Base-by-base conservation (phyloP, 2,113 vertebrate genomes). In the Halichoerus grypus region DNA sequence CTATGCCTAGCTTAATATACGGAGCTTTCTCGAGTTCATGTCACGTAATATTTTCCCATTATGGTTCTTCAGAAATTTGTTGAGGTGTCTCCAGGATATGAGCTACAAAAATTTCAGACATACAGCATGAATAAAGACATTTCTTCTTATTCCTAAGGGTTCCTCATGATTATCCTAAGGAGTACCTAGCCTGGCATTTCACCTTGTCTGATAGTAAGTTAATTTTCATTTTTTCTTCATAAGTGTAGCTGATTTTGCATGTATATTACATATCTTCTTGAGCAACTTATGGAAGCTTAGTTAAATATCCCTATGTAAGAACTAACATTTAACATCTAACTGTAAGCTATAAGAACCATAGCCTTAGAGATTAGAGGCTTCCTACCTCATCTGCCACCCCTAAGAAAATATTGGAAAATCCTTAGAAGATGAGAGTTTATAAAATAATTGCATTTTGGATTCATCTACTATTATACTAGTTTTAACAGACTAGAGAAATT, bases 161-260 rank as follows among this genome's bases (percentile, higher is more conserved):
- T 71, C 0, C 5, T 85, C 6, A 72, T 3, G 69, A 82, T 67
- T 93, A 81, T 82, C 77, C 93, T 89, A 86, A 95, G 18, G 1
- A 42, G 36, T 39, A 49, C 3, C 5, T 83, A 49, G n/a, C 6
- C 4, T 91, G 72, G 79, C 5, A 82, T 18, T 77, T 91, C 21
- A 74, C 24, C 12, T 85, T 94, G 11, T 31, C 28, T 46, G 13
- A 81, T 19, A n/a, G 1, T 49, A 89, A 39, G 24, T 90, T 90
- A 55, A 63, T 84, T 95, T 96, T 13, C 5, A 93, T 94, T 79
- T 91, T 93, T 49, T 82, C 89, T 95, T 55, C 7, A 1, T 71
- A 59, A 85, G 1, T 85, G 12, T 53, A 61, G 71, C 59, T 76
- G 80, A 92, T 92, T 91, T 71, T 65, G 0, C 39, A 49, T 51